These are phyloP conservation scores for Pardosa pseudoannulata DNA, from an alignment of 2,888 invertebrate species.

Conservation along the genomic window DNA sequence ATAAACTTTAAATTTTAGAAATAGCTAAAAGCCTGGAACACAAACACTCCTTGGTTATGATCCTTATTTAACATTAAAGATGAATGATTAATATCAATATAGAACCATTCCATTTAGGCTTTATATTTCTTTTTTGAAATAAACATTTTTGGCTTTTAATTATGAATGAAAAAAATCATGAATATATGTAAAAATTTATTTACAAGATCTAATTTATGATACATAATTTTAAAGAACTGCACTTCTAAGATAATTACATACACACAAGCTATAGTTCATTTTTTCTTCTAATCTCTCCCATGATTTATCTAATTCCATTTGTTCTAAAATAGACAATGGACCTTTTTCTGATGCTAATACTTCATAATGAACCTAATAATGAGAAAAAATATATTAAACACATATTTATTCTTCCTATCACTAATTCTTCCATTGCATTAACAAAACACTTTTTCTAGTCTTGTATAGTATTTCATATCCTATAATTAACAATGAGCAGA, in stretches of 20 bases:
- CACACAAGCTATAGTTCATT: conserved; percentile 76
- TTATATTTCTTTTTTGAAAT: too few species aligned
- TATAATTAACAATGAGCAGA: neutral
- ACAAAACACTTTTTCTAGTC: neutral
- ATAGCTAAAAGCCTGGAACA: too few species aligned
- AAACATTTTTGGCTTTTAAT: too few species aligned
- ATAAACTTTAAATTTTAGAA: too few species aligned
- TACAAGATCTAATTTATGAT: too few species aligned
- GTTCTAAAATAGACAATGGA: conserved; percentile 63
- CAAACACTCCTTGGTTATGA: too few species aligned
- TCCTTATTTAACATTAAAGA: too few species aligned
- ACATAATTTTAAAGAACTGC: conserved; percentile 75
- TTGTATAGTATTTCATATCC: neutral
- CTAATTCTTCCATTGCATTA: neutral
- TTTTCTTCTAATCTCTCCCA: conserved; percentile 68
- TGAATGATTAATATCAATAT: too few species aligned
- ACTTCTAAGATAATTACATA: conserved; percentile 77
- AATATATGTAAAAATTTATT: too few species aligned
- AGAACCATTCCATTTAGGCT: too few species aligned
- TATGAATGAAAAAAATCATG: too few species aligned
- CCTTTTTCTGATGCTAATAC: conserved; percentile 75
- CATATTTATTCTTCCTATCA: neutral
- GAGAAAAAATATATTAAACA: neutral
- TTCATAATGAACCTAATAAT: conserved; percentile 75
- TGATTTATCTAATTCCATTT: conserved; percentile 67